These are phyloP conservation scores for Pocillopora verrucosa DNA, from an alignment of 64 coral and sea anemone genomes.

Conservation along the genomic window DNA sequence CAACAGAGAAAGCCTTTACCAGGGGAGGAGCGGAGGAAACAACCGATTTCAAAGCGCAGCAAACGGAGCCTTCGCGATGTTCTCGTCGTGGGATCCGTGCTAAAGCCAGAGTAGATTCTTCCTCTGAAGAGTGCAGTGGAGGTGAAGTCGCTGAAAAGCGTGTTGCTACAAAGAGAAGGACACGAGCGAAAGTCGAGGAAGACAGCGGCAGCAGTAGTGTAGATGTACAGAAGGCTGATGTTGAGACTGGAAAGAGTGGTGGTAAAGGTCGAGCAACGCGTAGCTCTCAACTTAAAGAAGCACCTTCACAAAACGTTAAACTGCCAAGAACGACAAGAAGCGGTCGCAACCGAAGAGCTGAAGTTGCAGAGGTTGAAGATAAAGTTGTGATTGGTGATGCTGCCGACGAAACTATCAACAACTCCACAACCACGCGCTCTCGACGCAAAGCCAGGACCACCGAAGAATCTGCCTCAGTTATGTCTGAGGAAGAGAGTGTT, in stretches of 20 bases:
- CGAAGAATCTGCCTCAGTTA: background rate
- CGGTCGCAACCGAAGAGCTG: background rate
- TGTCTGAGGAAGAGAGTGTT: too few relatives aligned
- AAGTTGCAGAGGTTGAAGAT: background rate
- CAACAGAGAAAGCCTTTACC: background rate
- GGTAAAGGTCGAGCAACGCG: background rate
- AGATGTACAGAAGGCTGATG: background rate
- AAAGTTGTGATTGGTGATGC: background rate
- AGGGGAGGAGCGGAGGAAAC: background rate
- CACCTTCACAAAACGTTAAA: background rate
- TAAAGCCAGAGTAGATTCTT: background rate
- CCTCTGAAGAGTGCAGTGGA: background rate
- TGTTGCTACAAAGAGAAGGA: background rate
- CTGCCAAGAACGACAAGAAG: background rate
- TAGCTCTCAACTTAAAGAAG: background rate
- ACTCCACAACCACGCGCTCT: background rate
- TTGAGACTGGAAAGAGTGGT: background rate
- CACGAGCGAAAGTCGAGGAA: background rate
- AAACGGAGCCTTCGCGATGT: background rate
- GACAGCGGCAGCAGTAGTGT: background rate
- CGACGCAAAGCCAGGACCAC: background rate
- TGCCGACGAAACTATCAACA: background rate
- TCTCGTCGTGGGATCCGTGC: constrained; percentile 1
- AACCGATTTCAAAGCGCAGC: background rate
- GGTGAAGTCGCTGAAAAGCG: background rate